Evolutionary conservation across 2,888 invertebrate species (phyloP).

Genomic region (Drosophila subsilvestris): DNA sequence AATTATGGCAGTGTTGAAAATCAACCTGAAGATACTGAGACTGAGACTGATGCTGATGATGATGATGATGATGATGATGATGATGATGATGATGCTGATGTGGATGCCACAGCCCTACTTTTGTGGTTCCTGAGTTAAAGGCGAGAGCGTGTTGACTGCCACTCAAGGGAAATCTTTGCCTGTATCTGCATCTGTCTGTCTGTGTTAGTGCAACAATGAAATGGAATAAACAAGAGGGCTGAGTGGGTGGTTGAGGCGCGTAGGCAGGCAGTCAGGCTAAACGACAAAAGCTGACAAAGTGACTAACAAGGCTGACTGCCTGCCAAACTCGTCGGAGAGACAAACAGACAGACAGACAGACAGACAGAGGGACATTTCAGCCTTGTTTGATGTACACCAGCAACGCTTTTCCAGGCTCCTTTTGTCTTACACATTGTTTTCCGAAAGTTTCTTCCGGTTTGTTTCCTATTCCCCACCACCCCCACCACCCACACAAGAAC

Average conservation of each 20-base stretch:
- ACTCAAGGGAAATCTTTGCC: constrained; percentile 60
- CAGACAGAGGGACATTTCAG: constrained; percentile 16
- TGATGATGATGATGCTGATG: constrained; percentile 20
- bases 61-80: constrained; percentile 24
- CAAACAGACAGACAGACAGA: constrained; percentile 12
- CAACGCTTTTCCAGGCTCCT: constrained; percentile 21
- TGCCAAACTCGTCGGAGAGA: constrained; percentile 28
- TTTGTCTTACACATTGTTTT: constrained; percentile 54
- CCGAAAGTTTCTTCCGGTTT: constrained; percentile 54
- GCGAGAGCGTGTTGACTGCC: constrained; percentile 50
- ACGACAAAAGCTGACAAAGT: constrained; percentile 67
- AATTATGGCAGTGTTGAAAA: constrained; percentile 53
- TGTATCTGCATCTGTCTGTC: constrained; percentile 24
- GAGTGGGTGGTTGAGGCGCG: constrained; percentile 16
- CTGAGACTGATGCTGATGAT: constrained; percentile 27
- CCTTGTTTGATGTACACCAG: constrained; percentile 30
- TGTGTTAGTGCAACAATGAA: constrained; percentile 35
- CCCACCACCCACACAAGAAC: constrained; percentile 24
- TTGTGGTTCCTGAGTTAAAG: not conserved
- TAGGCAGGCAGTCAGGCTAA: constrained; percentile 1
- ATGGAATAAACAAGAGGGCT: not conserved
- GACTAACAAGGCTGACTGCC: constrained; percentile 60
- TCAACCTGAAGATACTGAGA: constrained; percentile 34
- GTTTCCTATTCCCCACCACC: constrained; percentile 1
- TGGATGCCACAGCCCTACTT: not conserved